Evolutionary conservation across 2,113 vertebrate species (phyloP).

Genomic region (Rhinoptilus africanus): DNA sequence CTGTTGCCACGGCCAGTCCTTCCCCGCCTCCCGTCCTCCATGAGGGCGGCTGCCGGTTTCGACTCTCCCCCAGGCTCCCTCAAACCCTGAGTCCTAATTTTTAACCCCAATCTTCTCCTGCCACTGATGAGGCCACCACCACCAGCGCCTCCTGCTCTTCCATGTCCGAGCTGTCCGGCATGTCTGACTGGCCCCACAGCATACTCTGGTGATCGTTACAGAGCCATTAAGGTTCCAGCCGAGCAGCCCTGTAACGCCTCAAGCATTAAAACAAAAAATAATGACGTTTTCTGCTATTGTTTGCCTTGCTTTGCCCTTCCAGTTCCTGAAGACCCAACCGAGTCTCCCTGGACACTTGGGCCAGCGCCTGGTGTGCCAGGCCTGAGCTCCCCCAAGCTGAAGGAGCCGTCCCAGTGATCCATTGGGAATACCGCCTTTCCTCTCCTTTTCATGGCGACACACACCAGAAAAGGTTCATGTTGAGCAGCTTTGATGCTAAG

Average conservation of each 20-base stretch:
- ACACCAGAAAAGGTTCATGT: background rate
- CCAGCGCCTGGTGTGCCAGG: rapidly evolving
- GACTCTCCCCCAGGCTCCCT: rapidly evolving
- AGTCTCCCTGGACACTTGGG: background rate
- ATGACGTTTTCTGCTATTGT: background rate
- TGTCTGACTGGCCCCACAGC: background rate
- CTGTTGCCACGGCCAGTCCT: rapidly evolving
- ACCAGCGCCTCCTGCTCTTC: background rate
- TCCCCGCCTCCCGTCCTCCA: rapidly evolving
- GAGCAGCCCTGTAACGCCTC: background rate
- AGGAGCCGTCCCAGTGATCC: background rate
- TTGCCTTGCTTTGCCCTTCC: background rate
- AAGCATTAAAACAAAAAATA: background rate
- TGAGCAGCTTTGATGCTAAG: background rate
- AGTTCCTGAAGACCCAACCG: background rate
- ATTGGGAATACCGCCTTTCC: rapidly evolving
- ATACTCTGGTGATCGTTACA: background rate
- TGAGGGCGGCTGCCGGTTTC: rapidly evolving
- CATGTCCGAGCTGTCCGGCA: rapidly evolving
- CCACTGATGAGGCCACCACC: rapidly evolving
- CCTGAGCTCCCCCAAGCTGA: background rate
- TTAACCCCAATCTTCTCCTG: rapidly evolving
- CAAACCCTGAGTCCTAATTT: background rate
- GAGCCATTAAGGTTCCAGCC: background rate
- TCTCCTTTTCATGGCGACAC: background rate